Conservation (phyloP, 2,888 invertebrate genomes). For the Chalcosyrphus nemorum region DNA sequence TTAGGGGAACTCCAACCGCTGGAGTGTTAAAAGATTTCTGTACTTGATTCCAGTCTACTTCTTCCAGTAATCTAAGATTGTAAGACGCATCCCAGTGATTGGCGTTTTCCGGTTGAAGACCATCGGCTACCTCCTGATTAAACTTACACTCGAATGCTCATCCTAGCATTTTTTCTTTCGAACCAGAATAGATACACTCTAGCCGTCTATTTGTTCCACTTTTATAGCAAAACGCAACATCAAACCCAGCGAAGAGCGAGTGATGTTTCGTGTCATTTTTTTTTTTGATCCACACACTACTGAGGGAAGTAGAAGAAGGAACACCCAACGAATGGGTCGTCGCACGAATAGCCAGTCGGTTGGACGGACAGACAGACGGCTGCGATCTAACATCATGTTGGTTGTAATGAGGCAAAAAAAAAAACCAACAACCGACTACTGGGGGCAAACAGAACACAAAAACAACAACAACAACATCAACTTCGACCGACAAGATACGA, state of each 20-base stretch:
- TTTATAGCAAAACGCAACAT: conserved; percentile 16
- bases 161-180: neutral
- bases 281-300: conserved; percentile 31
- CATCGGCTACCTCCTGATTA: conserved; percentile 25
- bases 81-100: conserved; percentile 17
- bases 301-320: conserved; percentile 28
- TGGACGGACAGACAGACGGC: conserved; percentile 14
- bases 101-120: conserved; percentile 44
- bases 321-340: conserved; percentile 57
- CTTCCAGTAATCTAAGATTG: conserved; percentile 2
- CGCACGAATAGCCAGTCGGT: neutral
- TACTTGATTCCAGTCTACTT: neutral
- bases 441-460: conserved; percentile 6
- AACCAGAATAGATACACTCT: conserved; percentile 24
- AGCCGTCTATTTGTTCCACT: conserved; percentile 15
- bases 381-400: conserved; percentile 52
- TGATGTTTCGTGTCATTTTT: conserved; percentile 59
- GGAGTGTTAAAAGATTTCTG: conserved; percentile 2
- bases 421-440: conserved; percentile 32
- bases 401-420: conserved; percentile 60
- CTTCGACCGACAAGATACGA: conserved; percentile 70
- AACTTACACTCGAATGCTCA: conserved; percentile 1
- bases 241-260: conserved; percentile 2
- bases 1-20: neutral
- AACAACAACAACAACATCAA: conserved; percentile 55